phyloP scores from a whole-genome alignment of 2,888 invertebrate genomes.

The Crematogaster levior region DNA sequence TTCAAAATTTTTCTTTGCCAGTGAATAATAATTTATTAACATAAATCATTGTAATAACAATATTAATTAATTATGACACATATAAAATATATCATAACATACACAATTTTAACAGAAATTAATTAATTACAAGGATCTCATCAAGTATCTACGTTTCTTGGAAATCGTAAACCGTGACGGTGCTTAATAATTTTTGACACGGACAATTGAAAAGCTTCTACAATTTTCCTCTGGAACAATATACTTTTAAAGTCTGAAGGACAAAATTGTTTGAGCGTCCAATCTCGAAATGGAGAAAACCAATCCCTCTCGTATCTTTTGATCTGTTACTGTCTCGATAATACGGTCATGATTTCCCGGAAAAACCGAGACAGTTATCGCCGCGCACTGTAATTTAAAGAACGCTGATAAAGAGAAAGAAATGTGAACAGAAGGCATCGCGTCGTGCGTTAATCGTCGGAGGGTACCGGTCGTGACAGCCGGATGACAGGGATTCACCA shows the following conservation, averaged over 20 bases:
- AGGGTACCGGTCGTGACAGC: constrained; percentile 5
- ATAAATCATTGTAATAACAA: too few relatives aligned
- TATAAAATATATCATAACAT: too few relatives aligned
- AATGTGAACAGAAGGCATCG: neutral
- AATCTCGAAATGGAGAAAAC: neutral
- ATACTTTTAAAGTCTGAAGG: neutral
- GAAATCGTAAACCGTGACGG: neutral
- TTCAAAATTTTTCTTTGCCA: too few relatives aligned
- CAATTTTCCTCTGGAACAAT: neutral
- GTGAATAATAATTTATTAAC: too few relatives aligned
- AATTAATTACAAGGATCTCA: neutral
- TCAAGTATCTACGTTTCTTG: neutral
- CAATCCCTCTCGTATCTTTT: neutral
- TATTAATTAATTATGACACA: neutral
- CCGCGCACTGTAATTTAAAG: constrained; percentile 8
- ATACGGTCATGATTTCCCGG: constrained; percentile 13
- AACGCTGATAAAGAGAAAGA: neutral
- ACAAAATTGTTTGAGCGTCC: neutral
- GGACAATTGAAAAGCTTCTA: neutral
- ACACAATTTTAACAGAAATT: neutral
- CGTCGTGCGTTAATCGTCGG: constrained; percentile 4
- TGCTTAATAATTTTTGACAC: neutral
- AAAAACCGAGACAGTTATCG: constrained; percentile 17
- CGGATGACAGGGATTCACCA: constrained; percentile 56
- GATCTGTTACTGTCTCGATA: neutral